Evolutionary conservation across 2,797 vertebrate genomes (phyloP), one percentile per base, ranked within the genome.

Genomic region (Schizothorax lantsangensis): DNA sequence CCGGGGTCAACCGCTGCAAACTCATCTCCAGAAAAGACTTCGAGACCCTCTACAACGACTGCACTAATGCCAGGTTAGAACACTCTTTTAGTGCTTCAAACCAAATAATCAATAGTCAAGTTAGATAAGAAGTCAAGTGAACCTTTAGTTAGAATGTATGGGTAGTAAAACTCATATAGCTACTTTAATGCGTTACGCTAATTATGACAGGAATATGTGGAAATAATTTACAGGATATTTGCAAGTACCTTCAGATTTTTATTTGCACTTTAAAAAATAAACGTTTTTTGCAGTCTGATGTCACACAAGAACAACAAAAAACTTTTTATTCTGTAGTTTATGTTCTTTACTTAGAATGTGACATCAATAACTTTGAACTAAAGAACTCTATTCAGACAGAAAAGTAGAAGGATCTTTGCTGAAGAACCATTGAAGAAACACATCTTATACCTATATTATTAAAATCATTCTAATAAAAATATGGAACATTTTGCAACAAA

Each of bases 11-110:
- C 95, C 98, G 98, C 93, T 99, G 98, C 92, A 99, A 99, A 93
- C 98, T 99, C 95, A 99, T 99, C 95, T 98, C 97, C 95, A 97
- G 98, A 86, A 98, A 97, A 92, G 98, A 99, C 95, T 99, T 99
- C 96, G 98, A 99, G 96, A 98, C 98, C 45, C 96, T 99, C 79
- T 99, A 99, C 96, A 99, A 99, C 93, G 98, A 99, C 95, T 99
- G 98, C 96, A 99, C 98, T 93, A 99, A 99, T 86, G 98, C 98
- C 45, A 99, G 98, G 98, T 99, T 91, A 96, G 94, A 91, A 86
- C 33, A 52, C 75, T 54, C 30, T 83, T 69, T 72, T 6, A 77
- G 36, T 11, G 17, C 33, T 36, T n/a, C 5, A 12, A 36, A 71
- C 1, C n/a, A 66, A 26, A 15, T 21, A 47, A 83, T 71, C 49